phyloP scores from a whole-genome alignment of 2,888 invertebrate genomes.

The Synergus laeviventris region DNA sequence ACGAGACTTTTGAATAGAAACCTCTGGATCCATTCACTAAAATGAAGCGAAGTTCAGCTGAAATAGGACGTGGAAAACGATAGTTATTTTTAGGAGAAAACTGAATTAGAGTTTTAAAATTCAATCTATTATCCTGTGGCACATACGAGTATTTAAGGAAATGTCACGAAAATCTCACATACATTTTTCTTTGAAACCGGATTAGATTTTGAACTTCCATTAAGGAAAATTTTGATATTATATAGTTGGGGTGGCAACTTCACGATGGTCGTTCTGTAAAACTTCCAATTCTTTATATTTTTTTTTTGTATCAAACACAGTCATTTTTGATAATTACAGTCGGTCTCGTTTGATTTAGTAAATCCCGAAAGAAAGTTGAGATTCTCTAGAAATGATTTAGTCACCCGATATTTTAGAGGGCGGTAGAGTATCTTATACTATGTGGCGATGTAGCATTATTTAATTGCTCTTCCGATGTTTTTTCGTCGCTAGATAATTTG shows the following conservation, averaged over 20 bases:
- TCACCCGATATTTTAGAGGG: neutral
- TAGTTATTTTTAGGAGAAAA: neutral
- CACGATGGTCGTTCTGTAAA: neutral
- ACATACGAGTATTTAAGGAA: too few relatives aligned
- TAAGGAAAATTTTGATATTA: too few relatives aligned
- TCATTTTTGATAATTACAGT: neutral
- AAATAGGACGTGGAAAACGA: neutral
- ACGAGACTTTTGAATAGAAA: neutral
- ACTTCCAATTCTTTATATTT: too few relatives aligned
- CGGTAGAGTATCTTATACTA: conserved; percentile 53
- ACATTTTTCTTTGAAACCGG: too few relatives aligned
- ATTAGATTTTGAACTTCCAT: too few relatives aligned
- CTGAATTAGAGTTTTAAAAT: neutral
- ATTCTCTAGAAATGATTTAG: neutral
- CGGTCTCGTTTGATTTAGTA: neutral
- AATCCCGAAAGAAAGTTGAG: neutral
- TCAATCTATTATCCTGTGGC: too few relatives aligned
- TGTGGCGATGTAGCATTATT: conserved; percentile 72
- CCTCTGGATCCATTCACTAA: neutral
- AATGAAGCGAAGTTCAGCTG: conserved; percentile 2
- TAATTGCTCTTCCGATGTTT: conserved; percentile 72
- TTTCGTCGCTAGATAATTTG: conserved; percentile 73
- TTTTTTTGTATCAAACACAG: neutral
- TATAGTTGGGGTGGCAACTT: too few relatives aligned
- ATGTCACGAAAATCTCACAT: too few relatives aligned